Conservation (phyloP, 2,797 vertebrate genomes). For the Pseudochirops corinnae region DNA sequence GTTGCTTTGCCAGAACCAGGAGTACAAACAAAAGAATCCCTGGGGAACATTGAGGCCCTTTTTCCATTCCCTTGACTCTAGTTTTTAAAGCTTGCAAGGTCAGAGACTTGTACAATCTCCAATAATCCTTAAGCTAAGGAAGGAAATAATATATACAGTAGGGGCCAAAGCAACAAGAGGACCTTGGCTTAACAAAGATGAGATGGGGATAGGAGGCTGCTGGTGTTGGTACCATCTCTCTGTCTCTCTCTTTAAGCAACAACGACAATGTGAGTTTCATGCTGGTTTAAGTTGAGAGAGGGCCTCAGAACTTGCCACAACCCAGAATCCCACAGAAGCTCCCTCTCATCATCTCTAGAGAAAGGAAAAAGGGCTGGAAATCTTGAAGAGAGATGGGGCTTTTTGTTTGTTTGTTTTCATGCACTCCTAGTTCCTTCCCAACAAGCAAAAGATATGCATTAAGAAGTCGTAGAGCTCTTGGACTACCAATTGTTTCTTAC, state of each 20-base stretch:
- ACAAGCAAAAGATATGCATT: neutral
- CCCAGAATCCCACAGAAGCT: neutral
- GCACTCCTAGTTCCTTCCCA: neutral
- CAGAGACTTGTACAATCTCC: neutral
- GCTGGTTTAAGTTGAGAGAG: neutral
- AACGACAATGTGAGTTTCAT: neutral
- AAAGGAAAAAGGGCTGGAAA: neutral
- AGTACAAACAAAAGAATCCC: neutral
- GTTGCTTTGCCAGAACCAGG: neutral
- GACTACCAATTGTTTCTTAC: neutral
- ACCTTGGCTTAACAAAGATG: neutral
- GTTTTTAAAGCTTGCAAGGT: too few relatives aligned
- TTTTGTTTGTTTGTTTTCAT: neutral
- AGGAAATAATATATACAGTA: neutral
- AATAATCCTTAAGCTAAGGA: neutral
- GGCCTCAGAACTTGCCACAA: neutral
- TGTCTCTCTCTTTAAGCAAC: neutral
- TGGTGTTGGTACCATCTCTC: neutral
- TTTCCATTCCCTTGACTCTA: neutral
- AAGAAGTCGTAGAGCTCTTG: neutral
- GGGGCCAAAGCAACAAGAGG: neutral
- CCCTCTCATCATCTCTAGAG: neutral
- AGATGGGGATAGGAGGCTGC: neutral
- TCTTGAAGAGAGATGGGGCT: neutral
- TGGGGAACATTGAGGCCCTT: neutral